These are phyloP conservation scores for Drosophila sp. DNA, from an alignment of 1,140 invertebrate species.

Conservation along the genomic window DNA sequence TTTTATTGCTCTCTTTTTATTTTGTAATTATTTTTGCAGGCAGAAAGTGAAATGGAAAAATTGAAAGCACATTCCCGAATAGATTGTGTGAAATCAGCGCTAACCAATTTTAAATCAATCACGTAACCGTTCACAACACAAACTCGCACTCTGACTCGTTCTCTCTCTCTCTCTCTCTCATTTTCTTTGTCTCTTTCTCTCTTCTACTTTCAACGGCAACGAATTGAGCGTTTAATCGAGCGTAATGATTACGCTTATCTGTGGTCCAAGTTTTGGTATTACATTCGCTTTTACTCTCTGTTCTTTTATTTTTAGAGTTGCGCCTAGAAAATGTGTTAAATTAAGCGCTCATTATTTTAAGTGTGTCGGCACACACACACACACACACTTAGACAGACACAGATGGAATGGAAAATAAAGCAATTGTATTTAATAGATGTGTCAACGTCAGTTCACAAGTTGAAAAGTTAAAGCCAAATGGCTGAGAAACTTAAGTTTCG, in stretches of 20 bases:
- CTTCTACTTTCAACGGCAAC: constrained; percentile 8
- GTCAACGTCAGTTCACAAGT: constrained; percentile 38
- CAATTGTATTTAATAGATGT: constrained; percentile 58
- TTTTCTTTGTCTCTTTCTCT: not conserved
- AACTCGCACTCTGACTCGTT: not conserved
- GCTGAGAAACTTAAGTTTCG: constrained; percentile 15
- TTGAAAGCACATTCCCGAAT: constrained; percentile 41
- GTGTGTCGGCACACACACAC: constrained; percentile 46
- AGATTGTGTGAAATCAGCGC: constrained; percentile 81
- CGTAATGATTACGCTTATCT: constrained; percentile 80
- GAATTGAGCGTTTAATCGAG: constrained; percentile 71
- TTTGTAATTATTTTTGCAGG: constrained; percentile 62
- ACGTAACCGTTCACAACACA: constrained; percentile 34
- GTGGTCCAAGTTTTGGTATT: constrained; percentile 44
- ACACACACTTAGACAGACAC: not conserved
- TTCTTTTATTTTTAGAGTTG: not conserved
- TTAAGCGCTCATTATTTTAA: constrained; percentile 82
- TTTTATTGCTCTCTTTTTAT: constrained; percentile 14
- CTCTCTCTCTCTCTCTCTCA: not conserved
- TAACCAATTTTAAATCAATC: constrained; percentile 82
- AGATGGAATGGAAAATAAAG: constrained; percentile 10
- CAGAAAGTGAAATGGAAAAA: constrained; percentile 53
- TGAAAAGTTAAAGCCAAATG: constrained; percentile 19
- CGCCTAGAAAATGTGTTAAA: constrained; percentile 68
- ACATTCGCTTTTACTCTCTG: constrained; percentile 13